phyloP scores from a whole-genome alignment of 1,140 invertebrate species.

The Thaumetopoea pityocampa region DNA sequence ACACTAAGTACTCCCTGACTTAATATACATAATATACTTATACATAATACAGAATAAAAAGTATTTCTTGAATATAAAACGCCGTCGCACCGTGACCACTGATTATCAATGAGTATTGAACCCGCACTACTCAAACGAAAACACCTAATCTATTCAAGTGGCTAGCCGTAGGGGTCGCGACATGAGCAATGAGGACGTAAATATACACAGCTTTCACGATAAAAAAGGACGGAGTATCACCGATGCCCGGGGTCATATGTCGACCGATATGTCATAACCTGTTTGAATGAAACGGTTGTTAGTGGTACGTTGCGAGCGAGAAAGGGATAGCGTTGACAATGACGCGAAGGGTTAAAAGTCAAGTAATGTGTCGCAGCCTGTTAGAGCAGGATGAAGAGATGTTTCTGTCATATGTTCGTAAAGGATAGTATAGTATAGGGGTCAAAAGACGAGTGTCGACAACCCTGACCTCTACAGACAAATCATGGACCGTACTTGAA shows the following conservation, averaged over 20 bases:
- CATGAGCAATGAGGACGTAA: slow-evolving; percentile 47
- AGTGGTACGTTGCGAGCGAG: slow-evolving; percentile 20
- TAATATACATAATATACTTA: too few relatives aligned
- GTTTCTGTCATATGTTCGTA: slow-evolving; percentile 33
- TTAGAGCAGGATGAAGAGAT: slow-evolving; percentile 42
- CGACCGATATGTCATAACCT: slow-evolving; percentile 74
- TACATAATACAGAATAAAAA: not conserved
- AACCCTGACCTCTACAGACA: slow-evolving; percentile 66
- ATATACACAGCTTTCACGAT: slow-evolving; percentile 36
- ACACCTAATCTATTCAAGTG: slow-evolving; percentile 75
- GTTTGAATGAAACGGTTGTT: slow-evolving; percentile 54
- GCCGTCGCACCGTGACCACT: slow-evolving; percentile 65
- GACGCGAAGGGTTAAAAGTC: slow-evolving; percentile 71
- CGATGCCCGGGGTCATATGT: slow-evolving; percentile 65
- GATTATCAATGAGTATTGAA: slow-evolving; percentile 72
- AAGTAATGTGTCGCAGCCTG: slow-evolving; percentile 68
- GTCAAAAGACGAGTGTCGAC: slow-evolving; percentile 71
- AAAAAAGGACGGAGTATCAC: slow-evolving; percentile 45
- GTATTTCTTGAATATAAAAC: slow-evolving; percentile 56
- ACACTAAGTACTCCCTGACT: too few relatives aligned
- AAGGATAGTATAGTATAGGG: slow-evolving; percentile 39
- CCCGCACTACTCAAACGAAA: slow-evolving; percentile 58
- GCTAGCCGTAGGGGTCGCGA: slow-evolving; percentile 67
- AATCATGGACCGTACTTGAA: slow-evolving; percentile 51
- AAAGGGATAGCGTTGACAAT: slow-evolving; percentile 56